Conservation (phyloP, 2,888 invertebrate species). For the Lycophotia porphyrea region DNA sequence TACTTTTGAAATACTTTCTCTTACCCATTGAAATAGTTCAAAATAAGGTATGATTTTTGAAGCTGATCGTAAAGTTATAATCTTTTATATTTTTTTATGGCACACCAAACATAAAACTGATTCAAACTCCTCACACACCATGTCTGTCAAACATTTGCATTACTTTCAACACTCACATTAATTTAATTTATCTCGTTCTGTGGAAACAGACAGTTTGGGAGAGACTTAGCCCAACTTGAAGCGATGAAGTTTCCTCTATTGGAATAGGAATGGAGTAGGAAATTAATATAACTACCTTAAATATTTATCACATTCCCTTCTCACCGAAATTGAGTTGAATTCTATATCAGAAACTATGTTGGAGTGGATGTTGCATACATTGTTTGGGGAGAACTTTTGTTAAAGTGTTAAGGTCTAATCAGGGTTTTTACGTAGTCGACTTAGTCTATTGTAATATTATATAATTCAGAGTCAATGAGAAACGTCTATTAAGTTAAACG, state of each 20-base stretch:
- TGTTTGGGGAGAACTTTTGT: not conserved
- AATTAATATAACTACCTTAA: constrained; percentile 66
- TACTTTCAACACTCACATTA: constrained; percentile 71
- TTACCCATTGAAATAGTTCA: not conserved
- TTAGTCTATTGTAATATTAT: not conserved
- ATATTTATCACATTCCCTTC: constrained; percentile 60
- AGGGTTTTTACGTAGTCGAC: not conserved
- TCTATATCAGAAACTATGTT: constrained; percentile 45
- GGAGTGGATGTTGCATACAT: constrained; percentile 30
- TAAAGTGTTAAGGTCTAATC: too few species aligned
- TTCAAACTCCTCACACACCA: not conserved
- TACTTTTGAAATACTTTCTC: not conserved
- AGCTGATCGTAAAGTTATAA: not conserved
- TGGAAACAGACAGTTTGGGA: constrained; percentile 72
- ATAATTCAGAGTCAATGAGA: not conserved
- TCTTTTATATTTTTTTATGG: not conserved
- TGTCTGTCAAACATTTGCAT: constrained; percentile 35
- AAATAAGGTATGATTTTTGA: not conserved
- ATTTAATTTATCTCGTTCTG: constrained; percentile 78
- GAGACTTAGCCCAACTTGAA: constrained; percentile 70
- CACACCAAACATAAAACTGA: not conserved
- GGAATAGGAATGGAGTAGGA: constrained; percentile 66
- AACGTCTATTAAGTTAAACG: not conserved
- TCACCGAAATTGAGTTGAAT: constrained; percentile 41
- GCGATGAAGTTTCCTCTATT: constrained; percentile 69